phyloP scores from a whole-genome alignment of 2,113 vertebrate genomes.

The Centropus bengalensis region DNA sequence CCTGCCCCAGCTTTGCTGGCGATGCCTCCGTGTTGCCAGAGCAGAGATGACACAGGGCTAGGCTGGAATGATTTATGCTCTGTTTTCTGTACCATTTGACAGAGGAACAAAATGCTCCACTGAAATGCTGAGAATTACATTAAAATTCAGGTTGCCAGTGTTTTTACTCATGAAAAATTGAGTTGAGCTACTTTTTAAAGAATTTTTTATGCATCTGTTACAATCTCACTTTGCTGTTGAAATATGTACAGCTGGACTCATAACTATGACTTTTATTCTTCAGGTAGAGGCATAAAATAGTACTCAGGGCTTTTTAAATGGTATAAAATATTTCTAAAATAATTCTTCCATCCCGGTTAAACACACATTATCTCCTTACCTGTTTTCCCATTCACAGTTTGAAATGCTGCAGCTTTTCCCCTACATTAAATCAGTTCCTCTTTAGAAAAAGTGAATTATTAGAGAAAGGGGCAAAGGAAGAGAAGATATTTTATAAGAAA shows the following conservation, averaged over 20 bases:
- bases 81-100: neutral
- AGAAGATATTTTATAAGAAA: neutral
- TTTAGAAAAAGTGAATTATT: constrained; percentile 37
- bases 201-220: constrained; percentile 10
- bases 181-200: neutral
- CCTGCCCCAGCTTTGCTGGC: neutral
- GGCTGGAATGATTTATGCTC: neutral
- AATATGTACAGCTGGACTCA: constrained; percentile 10
- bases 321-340: constrained; percentile 45
- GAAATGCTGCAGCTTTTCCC: neutral
- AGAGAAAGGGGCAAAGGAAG: neutral
- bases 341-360: constrained; percentile 22
- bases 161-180: constrained; percentile 5
- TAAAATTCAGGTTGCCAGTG: neutral
- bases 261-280: constrained; percentile 36
- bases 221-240: constrained; percentile 27
- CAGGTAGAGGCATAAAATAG: constrained; percentile 45
- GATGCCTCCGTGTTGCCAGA: neutral
- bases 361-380: constrained; percentile 26
- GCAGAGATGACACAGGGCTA: neutral
- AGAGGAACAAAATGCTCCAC: neutral
- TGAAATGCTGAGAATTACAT: neutral
- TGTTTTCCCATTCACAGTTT: neutral
- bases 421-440: constrained; percentile 16
- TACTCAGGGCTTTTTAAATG: constrained; percentile 46